Evolutionary conservation across 2,113 vertebrate species (phyloP), one percentile per base, ranked within the genome.

Genomic region (Lepisosteus osseus): DNA sequence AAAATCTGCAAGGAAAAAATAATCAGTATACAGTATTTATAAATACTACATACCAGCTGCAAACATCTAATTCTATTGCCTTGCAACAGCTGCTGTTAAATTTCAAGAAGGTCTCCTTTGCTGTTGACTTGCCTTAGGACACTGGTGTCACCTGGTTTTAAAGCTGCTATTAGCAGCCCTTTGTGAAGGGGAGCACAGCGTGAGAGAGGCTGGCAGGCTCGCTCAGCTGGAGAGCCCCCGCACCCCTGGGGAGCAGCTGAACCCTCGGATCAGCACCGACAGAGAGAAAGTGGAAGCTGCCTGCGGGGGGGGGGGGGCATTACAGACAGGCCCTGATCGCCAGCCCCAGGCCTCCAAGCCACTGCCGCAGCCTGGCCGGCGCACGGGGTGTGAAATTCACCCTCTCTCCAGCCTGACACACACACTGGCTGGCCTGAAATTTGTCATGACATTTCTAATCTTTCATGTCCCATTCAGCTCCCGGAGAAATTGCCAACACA

Each of bases 21-120:
- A 56, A 69, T 74, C 59, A 14, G 68, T 73, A 73, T 64, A 67
- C 65, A 69, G 66, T 74, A 69, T 69, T 54, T 61, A 64, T 69
- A 74, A 47, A 47, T 43, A 40, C 29, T 66, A 41, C 47, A 7
- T 41, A 3, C 14, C 13, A 61, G 47, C 3, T 13, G 54, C 47
- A 61, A 55, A 63, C 59, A 61, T 15, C 5, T 11, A 42, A 56
- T 65, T 65, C 17, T 61, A 40, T 17, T 29, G 54, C 44, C 65
- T 74, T 3, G 61, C 14, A 40, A 29, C 40, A 44, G 9, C 61
- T 14, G 29, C 29, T 43, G 59, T 44, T 68, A 63, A 74, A 74
- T n/a, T 59, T 51, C 47, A 6, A 9, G 47, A 51, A 51, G 47
- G 47, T 9, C 9, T 9, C 47, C 1, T 9, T 51, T 59, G n/a